phyloP scores from a whole-genome alignment of 2,888 invertebrate genomes.

The Didymodactylos carnosus region DNA sequence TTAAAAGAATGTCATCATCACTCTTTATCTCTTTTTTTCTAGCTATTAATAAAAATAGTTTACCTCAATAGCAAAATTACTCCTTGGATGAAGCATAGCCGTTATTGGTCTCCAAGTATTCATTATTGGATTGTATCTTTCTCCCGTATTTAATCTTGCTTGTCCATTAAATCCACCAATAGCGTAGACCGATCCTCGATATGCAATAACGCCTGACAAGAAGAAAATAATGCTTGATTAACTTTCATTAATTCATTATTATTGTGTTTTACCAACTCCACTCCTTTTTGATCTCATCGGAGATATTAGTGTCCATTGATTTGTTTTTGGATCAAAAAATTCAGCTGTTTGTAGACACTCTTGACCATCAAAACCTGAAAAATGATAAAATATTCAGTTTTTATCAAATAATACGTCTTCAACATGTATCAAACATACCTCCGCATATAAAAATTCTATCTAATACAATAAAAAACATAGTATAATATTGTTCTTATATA shows the following conservation, averaged over 20 bases:
- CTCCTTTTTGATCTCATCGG: conserved; percentile 64
- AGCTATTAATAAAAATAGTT: too few species aligned
- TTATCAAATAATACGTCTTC: too few species aligned
- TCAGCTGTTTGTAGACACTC: conserved; percentile 33
- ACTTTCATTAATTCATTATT: background rate
- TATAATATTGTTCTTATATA: too few species aligned
- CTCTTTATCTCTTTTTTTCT: too few species aligned
- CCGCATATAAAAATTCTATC: conserved; percentile 30
- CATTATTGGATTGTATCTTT: conserved; percentile 25
- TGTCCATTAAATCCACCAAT: conserved; percentile 22
- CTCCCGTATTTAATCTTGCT: conserved; percentile 17
- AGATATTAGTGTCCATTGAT: conserved; percentile 31
- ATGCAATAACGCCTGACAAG: conserved; percentile 42
- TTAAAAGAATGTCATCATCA: background rate
- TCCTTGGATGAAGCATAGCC: conserved; percentile 32
- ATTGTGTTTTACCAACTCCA: conserved; percentile 52
- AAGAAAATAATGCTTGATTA: background rate
- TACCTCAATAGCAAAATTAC: conserved; percentile 32
- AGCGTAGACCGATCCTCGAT: conserved; percentile 52
- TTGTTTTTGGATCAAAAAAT: conserved; percentile 25
- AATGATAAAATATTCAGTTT: too few species aligned
- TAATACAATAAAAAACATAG: too few species aligned
- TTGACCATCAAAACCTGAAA: conserved; percentile 34
- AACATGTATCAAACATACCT: too few species aligned
- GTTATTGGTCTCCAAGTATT: conserved; percentile 39